Percentiles rank a stretch among this genome's conserved stretches.
Conservation (phyloP, 2,888 invertebrate species). For the Panopea generosa region DNA sequence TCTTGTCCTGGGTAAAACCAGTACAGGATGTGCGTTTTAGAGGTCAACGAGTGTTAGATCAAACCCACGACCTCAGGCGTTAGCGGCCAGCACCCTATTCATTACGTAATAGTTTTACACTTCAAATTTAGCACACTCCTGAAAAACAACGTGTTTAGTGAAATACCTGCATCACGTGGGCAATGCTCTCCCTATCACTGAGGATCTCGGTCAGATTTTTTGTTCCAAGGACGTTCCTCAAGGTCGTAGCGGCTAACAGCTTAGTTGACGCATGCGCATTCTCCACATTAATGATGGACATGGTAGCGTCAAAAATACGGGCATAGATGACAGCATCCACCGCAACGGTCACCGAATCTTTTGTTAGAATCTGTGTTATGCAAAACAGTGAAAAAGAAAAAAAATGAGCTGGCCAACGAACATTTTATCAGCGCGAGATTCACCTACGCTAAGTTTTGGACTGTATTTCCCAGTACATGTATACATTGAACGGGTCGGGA, state of each 20-base stretch:
- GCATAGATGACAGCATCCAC: slow-evolving; percentile 92
- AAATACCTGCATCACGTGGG: slow-evolving; percentile 91
- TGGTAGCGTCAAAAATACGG: slow-evolving; percentile 96
- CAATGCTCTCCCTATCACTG: slow-evolving; percentile 97
- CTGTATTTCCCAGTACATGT: no score
- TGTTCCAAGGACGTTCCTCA: slow-evolving; percentile 96
- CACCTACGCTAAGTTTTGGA: no score
- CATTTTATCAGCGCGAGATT: no score
- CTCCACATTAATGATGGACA: slow-evolving; percentile 98
- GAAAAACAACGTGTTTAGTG: no score
- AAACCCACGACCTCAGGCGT: no score
- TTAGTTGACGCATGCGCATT: slow-evolving; percentile 97
- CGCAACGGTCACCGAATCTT: slow-evolving; percentile 98
- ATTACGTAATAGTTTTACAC: no score
- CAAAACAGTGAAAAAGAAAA: neutral
- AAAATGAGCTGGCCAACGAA: neutral
- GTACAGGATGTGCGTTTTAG: no score
- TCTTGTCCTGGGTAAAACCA: no score
- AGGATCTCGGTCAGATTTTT: slow-evolving; percentile 98
- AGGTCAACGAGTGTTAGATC: no score
- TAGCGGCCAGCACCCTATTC: no score
- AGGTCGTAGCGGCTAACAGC: slow-evolving; percentile 89
- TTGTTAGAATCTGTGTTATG: slow-evolving; percentile 93
- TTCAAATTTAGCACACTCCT: no score
- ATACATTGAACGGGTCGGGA: no score